These are phyloP conservation scores for Rhabdornis inornatus DNA, from an alignment of 2,113 vertebrate species.

Conservation along the genomic window DNA sequence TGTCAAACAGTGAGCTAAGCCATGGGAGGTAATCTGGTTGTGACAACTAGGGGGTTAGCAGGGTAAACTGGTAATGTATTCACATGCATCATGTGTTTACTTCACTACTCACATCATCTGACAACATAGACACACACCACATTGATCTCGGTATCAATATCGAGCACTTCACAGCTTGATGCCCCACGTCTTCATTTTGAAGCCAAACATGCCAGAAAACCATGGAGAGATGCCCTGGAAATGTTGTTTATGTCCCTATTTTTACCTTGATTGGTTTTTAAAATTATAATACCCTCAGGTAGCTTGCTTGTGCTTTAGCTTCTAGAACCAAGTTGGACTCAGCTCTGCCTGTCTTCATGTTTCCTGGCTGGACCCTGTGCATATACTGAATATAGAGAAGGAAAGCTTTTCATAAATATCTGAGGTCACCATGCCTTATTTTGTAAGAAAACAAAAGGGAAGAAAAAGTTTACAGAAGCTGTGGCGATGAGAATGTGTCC, in stretches of 20 bases:
- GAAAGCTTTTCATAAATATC: background rate
- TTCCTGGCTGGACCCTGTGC: background rate
- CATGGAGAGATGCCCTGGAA: background rate
- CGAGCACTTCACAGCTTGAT: background rate
- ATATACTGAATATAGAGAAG: background rate
- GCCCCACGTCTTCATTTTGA: background rate
- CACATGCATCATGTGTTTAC: background rate
- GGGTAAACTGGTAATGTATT: background rate
- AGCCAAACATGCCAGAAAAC: background rate
- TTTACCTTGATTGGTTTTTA: background rate
- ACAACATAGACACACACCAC: background rate
- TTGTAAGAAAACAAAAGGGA: background rate
- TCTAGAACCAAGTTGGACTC: background rate
- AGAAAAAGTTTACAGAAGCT: background rate
- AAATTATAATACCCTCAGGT: background rate
- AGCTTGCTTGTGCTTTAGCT: background rate
- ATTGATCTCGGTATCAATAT: background rate
- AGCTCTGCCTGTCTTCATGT: background rate
- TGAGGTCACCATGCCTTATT: background rate
- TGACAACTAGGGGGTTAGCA: background rate
- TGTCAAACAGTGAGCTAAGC: background rate
- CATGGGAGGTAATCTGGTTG: background rate
- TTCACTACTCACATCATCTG: background rate
- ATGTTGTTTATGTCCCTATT: background rate
- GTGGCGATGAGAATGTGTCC: background rate